These are phyloP conservation scores for Mythimna lalbum DNA, from an alignment of 2,888 invertebrate species.

Conservation along the genomic window DNA sequence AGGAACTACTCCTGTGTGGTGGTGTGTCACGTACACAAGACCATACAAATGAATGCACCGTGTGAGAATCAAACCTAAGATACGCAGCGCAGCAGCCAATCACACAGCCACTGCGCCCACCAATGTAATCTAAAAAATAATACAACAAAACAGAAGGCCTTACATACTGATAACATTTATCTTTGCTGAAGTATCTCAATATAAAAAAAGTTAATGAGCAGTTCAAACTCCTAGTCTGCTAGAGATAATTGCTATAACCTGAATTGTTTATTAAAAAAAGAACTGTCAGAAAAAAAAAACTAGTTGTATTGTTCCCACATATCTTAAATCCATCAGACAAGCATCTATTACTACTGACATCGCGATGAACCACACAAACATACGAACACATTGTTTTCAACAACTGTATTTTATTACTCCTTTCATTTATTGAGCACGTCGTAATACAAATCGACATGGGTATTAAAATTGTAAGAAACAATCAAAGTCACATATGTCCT, in stretches of 20 bases:
- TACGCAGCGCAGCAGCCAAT: too few relatives aligned
- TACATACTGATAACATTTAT: slow-evolving; percentile 5
- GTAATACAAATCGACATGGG: slow-evolving; percentile 80
- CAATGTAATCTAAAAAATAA: background rate
- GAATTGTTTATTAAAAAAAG: background rate
- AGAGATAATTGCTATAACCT: slow-evolving; percentile 21
- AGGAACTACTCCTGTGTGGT: too few relatives aligned
- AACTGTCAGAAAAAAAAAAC: background rate
- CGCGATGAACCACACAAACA: slow-evolving; percentile 69
- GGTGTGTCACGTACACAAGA: too few relatives aligned
- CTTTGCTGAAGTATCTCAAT: background rate
- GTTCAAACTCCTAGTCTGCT: slow-evolving; percentile 1
- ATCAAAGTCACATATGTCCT: slow-evolving; percentile 67
- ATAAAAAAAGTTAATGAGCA: background rate
- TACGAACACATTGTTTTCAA: slow-evolving; percentile 72
- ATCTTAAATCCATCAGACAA: slow-evolving; percentile 49
- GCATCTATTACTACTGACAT: slow-evolving; percentile 53
- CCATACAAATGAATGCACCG: too few relatives aligned
- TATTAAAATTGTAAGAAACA: slow-evolving; percentile 79
- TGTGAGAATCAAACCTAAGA: too few relatives aligned
- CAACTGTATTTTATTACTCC: slow-evolving; percentile 72
- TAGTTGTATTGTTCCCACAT: slow-evolving; percentile 25
- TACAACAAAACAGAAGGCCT: background rate
- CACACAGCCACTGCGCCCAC: too few relatives aligned
- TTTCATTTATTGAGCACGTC: slow-evolving; percentile 72